Conservation (phyloP, 1,140 invertebrate genomes). For the Lasioglossum baleicum region DNA sequence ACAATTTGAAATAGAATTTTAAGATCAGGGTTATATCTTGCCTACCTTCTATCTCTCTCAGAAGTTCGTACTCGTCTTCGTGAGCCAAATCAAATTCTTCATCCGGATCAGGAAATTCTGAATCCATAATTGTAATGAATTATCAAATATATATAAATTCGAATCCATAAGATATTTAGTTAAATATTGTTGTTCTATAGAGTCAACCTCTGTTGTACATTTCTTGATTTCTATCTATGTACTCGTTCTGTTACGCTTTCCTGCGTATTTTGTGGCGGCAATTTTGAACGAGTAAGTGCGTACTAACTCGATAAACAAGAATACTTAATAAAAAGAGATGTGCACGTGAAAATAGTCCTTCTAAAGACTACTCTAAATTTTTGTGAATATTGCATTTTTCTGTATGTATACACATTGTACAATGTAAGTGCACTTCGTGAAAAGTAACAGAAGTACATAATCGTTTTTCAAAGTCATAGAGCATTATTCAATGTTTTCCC, state of each 20-base stretch:
- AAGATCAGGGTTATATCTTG: constrained; percentile 57
- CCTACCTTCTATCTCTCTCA: constrained; percentile 82
- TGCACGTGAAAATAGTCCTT: too few species aligned
- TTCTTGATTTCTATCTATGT: too few species aligned
- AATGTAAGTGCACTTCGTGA: too few species aligned
- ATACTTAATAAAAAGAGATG: too few species aligned
- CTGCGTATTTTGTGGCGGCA: constrained; percentile 8
- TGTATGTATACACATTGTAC: too few species aligned
- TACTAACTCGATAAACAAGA: too few species aligned
- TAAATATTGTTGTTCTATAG: background rate
- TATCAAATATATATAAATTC: background rate
- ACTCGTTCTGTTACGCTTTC: background rate
- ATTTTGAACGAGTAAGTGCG: background rate
- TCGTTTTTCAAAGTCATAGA: too few species aligned
- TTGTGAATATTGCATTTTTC: too few species aligned
- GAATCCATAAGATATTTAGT: constrained; percentile 1
- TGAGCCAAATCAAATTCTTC: constrained; percentile 89
- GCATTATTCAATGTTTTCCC: too few species aligned
- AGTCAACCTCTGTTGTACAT: background rate
- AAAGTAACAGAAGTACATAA: too few species aligned
- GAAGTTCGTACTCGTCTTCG: constrained; percentile 85
- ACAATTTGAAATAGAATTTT: background rate
- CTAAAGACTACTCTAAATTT: too few species aligned
- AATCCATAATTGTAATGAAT: constrained; percentile 73
- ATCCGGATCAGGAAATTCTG: constrained; percentile 87